These are phyloP conservation scores for Neoniphon sammara DNA, from an alignment of 2,797 vertebrate genomes.

Conservation along the genomic window DNA sequence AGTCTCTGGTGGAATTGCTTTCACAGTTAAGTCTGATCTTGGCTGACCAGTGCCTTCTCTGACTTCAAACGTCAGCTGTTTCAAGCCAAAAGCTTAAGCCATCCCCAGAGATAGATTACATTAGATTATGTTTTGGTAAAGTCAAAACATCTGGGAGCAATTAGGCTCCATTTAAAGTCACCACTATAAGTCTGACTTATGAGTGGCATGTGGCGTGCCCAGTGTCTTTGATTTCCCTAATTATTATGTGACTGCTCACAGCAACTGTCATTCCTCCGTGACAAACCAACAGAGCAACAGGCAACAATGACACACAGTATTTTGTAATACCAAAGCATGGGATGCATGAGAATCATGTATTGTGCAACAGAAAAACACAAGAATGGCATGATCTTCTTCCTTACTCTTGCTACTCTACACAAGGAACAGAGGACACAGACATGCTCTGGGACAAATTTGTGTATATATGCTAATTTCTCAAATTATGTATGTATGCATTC, in stretches of 20 bases:
- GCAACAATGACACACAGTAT: constrained; percentile 30
- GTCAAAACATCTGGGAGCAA: not conserved
- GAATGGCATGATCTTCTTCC: not conserved
- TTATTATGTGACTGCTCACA: constrained; percentile 20
- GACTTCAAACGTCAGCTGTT: not conserved
- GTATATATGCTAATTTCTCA: not conserved
- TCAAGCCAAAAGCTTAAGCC: not conserved
- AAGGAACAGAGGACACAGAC: not conserved
- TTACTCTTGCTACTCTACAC: not conserved
- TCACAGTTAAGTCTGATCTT: constrained; percentile 37
- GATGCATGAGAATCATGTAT: constrained; percentile 19
- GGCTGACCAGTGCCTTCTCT: constrained; percentile 24
- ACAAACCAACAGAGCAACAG: constrained; percentile 1
- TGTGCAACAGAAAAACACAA: constrained; percentile 36
- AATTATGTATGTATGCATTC: not conserved
- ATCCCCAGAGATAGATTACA: constrained; percentile 4
- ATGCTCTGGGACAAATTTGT: not conserved
- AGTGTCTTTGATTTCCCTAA: constrained; percentile 1
- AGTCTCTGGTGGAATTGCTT: not conserved
- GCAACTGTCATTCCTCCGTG: not conserved
- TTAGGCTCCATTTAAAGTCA: constrained; percentile 21
- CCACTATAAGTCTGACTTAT: constrained; percentile 4
- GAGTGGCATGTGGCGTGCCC: not conserved
- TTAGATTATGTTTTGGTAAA: constrained; percentile 17
- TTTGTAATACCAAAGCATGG: constrained; percentile 28